phyloP scores from a whole-genome alignment of 2,888 invertebrate species.

The Aproaerema taeniolella region DNA sequence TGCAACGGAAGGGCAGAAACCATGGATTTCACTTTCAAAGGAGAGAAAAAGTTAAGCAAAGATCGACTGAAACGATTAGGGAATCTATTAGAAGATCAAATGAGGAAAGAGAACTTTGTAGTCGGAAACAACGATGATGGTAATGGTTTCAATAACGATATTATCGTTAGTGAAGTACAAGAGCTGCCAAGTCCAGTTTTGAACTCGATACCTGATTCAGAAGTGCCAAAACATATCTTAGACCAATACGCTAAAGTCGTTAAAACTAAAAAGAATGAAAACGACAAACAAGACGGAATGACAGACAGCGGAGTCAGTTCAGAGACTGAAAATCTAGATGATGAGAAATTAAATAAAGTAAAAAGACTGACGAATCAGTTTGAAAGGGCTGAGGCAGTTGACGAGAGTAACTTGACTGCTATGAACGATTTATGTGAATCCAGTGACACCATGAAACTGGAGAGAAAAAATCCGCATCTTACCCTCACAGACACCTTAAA shows the following conservation, averaged over 20 bases:
- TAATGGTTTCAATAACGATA: conserved; percentile 12
- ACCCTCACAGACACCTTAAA: conserved; percentile 79
- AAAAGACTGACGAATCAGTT: conserved; percentile 44
- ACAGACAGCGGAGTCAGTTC: conserved; percentile 72
- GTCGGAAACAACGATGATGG: no score
- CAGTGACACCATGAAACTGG: conserved; percentile 61
- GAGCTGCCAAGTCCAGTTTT: conserved; percentile 21
- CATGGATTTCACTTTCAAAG: conserved; percentile 50
- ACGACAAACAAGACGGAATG: conserved; percentile 57
- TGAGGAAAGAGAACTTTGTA: conserved; percentile 62
- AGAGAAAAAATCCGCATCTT: conserved; percentile 63
- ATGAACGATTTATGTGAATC: conserved; percentile 56
- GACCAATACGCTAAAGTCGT: conserved; percentile 67
- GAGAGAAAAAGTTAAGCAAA: conserved; percentile 56
- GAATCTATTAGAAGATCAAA: conserved; percentile 60
- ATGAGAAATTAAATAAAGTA: conserved; percentile 48
- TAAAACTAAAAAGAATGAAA: conserved; percentile 44
- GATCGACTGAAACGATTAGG: conserved; percentile 58
- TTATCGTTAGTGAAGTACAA: conserved; percentile 27
- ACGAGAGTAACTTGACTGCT: conserved; percentile 38
- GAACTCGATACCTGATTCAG: conserved; percentile 53
- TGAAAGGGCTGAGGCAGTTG: conserved; percentile 33
- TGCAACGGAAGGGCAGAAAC: conserved; percentile 60
- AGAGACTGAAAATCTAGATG: conserved; percentile 66
- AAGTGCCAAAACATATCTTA: conserved; percentile 63